These are phyloP conservation scores for Notamacropus eugenii DNA, from an alignment of 2,797 vertebrate species.

Conservation along the genomic window DNA sequence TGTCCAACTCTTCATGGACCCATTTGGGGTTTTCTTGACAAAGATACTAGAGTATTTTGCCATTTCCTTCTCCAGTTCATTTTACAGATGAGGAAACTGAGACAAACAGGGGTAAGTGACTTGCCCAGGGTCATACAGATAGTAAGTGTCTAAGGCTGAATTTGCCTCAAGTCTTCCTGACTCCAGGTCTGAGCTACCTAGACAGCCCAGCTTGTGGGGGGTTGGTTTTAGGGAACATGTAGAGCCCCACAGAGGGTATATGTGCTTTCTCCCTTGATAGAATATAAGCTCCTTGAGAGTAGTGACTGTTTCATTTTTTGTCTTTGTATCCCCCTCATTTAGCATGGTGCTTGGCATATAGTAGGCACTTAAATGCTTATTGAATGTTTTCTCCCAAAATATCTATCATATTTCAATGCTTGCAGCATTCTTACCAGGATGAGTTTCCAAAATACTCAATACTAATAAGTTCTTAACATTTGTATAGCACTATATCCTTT, in stretches of 20 bases:
- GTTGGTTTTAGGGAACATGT: not conserved
- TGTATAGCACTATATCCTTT: not conserved
- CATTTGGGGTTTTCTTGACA: not conserved
- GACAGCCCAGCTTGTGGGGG: not conserved
- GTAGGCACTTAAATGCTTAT: not conserved
- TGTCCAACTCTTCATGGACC: not conserved
- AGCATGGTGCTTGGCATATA: not conserved
- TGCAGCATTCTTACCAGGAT: not conserved
- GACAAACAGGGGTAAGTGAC: not conserved
- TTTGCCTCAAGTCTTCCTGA: not conserved
- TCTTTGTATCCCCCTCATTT: not conserved
- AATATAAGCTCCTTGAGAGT: not conserved
- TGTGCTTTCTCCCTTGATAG: not conserved
- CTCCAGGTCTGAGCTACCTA: not conserved
- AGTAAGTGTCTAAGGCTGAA: not conserved
- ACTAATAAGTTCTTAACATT: fast-evolving
- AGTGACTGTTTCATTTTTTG: not conserved
- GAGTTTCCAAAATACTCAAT: not conserved
- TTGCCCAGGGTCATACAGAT: not conserved
- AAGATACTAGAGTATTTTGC: not conserved
- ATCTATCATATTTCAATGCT: not conserved
- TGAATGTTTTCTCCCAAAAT: not conserved
- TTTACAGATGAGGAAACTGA: not conserved
- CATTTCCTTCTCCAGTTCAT: not conserved
- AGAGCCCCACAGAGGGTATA: not conserved